Conservation (phyloP, 1,140 invertebrate genomes). For the Cotesia glomerata region DNA sequence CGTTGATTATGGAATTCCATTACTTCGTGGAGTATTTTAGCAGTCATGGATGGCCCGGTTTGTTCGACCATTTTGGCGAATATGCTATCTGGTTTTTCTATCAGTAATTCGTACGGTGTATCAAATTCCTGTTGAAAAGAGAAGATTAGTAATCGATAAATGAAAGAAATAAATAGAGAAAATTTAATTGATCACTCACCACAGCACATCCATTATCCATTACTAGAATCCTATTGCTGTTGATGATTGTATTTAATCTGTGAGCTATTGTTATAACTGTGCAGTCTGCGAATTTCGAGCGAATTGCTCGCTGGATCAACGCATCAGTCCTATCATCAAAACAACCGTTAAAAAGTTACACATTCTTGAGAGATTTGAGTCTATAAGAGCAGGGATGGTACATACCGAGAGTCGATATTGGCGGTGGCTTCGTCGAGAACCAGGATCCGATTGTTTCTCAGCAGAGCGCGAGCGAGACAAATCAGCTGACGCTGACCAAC, state of each 20-base stretch:
- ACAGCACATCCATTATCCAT: slow-evolving; percentile 62
- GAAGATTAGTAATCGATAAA: slow-evolving; percentile 38
- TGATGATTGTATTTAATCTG: slow-evolving; percentile 73
- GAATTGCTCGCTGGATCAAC: slow-evolving; percentile 66
- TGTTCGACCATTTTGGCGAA: slow-evolving; percentile 65
- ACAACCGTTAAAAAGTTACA: not conserved
- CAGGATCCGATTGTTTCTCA: slow-evolving; percentile 71
- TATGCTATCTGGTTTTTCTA: slow-evolving; percentile 59
- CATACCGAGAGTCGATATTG: slow-evolving; percentile 72
- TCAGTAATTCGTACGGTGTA: slow-evolving; percentile 70
- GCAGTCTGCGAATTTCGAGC: slow-evolving; percentile 65
- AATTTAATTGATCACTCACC: slow-evolving; percentile 36
- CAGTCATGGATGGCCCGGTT: slow-evolving; percentile 60
- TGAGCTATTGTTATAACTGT: slow-evolving; percentile 76
- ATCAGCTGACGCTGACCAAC: slow-evolving; percentile 76
- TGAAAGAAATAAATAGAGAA: slow-evolving; percentile 26
- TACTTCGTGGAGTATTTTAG: slow-evolving; percentile 39
- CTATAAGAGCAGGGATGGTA: slow-evolving; percentile 65
- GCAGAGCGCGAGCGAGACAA: slow-evolving; percentile 72
- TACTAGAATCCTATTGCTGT: slow-evolving; percentile 67
- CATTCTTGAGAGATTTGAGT: slow-evolving; percentile 55
- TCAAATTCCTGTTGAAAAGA: slow-evolving; percentile 68
- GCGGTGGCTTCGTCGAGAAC: slow-evolving; percentile 82
- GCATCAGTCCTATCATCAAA: slow-evolving; percentile 61
- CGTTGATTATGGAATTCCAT: not conserved